Conservation (phyloP, 1,140 invertebrate genomes). For the Drosophila parabipectinata region DNA sequence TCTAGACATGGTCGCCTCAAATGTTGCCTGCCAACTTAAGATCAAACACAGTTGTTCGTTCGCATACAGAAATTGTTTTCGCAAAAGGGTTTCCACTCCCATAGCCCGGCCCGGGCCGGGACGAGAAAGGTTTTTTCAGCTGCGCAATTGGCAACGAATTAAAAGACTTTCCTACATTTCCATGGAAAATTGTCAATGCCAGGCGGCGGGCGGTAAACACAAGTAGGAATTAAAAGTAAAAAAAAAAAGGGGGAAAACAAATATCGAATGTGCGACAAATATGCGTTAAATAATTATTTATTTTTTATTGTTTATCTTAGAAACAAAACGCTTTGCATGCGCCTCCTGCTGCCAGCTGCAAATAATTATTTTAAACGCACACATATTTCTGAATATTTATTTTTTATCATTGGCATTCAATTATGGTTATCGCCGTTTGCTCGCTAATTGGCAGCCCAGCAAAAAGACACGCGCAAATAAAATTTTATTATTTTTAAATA, state of each 20-base stretch:
- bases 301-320: constrained; percentile 40
- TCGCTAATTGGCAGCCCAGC: constrained; percentile 56
- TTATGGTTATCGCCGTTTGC: constrained; percentile 67
- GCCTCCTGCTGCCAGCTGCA: constrained; percentile 40
- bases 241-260: constrained; percentile 39
- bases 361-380: constrained; percentile 21
- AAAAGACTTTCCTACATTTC: constrained; percentile 21
- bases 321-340: constrained; percentile 30
- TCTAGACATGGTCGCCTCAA: constrained; percentile 22
- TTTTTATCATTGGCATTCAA: constrained; percentile 72
- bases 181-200: constrained; percentile 36
- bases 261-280: constrained; percentile 54
- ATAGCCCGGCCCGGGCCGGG: constrained; percentile 19
- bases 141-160: constrained; percentile 59
- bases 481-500: constrained; percentile 37
- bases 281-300: constrained; percentile 64
- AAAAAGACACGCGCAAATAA: constrained; percentile 58
- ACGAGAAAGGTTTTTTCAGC: constrained; percentile 37
- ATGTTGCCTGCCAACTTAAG: constrained; percentile 53
- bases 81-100: constrained; percentile 28
- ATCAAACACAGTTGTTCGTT: constrained; percentile 61
- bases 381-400: constrained; percentile 43
- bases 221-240: constrained; percentile 25
- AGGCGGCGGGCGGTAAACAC: constrained; percentile 28
- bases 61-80: constrained; percentile 25